Base-by-base conservation (phyloP, 2,113 vertebrate species). In the Nesogale talazaci region DNA sequence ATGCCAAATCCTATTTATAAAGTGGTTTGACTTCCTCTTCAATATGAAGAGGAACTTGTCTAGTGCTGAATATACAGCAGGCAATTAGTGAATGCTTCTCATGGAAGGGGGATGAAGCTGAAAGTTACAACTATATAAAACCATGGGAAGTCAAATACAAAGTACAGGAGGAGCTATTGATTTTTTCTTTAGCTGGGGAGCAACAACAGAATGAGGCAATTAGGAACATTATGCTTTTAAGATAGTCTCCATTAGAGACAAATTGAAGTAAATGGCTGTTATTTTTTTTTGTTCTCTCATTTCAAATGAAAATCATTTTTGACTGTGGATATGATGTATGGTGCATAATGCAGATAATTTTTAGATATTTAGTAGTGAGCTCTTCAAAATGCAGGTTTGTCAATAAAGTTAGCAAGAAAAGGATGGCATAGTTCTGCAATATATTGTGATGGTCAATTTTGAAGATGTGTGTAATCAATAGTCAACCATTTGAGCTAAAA, bases 301-400 rank as follows among this genome's bases (percentile, higher is more conserved):
- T 89, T 76, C 63, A 29, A 78, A 87, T 86, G 22, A 92, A 85
- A 88, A 15, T 38, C 11, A 52, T 20, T 88, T 94, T 38, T 80
- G 57, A 88, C 11, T 75, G 31, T 25, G 16, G 29, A 38, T n/a
- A 56, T 46, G 17, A 83, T 70, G 29, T 11, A 14, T 19, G 46
- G 3, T 65, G 14, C 65, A 5, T 25, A 36, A 36, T 22, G 15
- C 25, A 29, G 40, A 52, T 12, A 83, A 6, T 23, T 80, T 72
- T 81, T 23, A 90, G 9, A 52, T 67, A 59, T 79, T 86, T 4
- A 17, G 16, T 38, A 86, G 52, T 19, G 6, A 63, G 16, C 5
- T 25, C 31, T 75, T 90, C 10, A 15, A 89, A 86, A 70, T 80
- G 17, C 29, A 70, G 27, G 23, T 36, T 65, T 25, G 22, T 61